These are phyloP conservation scores for Spinus pinus DNA, from an alignment of 2,797 vertebrate species.

Conservation along the genomic window DNA sequence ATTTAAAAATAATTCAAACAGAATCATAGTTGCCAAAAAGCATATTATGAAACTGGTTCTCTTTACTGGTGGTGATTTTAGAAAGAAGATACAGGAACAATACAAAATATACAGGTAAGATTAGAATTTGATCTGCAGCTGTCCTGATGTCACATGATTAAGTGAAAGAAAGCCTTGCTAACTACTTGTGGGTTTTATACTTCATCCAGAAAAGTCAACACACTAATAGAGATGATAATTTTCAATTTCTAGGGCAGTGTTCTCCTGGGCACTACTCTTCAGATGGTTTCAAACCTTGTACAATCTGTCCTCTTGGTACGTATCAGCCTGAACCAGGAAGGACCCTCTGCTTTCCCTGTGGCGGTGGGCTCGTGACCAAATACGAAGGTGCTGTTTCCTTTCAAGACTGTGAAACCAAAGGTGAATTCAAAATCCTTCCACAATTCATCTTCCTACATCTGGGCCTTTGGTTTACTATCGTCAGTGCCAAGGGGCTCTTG, in stretches of 20 bases:
- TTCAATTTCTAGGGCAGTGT: constrained; percentile 86
- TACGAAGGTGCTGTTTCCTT: constrained; percentile 85
- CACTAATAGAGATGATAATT: not conserved
- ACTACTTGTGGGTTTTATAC: not conserved
- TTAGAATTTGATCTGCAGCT: not conserved
- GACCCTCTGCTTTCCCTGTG: constrained; percentile 90
- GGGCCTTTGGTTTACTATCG: not conserved
- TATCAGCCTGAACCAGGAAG: constrained; percentile 92
- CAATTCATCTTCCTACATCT: not conserved
- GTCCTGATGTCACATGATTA: not conserved
- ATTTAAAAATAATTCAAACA: not conserved
- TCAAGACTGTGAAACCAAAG: constrained; percentile 95
- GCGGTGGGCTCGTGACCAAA: constrained; percentile 91
- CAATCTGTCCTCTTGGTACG: constrained; percentile 81
- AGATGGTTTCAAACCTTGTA: constrained; percentile 91
- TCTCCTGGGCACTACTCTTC: constrained; percentile 86
- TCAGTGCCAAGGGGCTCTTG: not conserved
- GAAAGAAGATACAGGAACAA: not conserved
- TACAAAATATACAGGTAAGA: not conserved
- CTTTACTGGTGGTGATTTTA: not conserved
- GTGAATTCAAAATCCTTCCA: constrained; percentile 67
- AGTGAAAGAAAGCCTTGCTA: not conserved
- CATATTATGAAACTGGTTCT: not conserved
- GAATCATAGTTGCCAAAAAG: not conserved
- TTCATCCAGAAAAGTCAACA: not conserved